A percentile compares a stretch with the other conserved stretches of the same genome.
Evolutionary conservation across 2,113 vertebrate species (phyloP).

Genomic region (Hylia prasina): DNA sequence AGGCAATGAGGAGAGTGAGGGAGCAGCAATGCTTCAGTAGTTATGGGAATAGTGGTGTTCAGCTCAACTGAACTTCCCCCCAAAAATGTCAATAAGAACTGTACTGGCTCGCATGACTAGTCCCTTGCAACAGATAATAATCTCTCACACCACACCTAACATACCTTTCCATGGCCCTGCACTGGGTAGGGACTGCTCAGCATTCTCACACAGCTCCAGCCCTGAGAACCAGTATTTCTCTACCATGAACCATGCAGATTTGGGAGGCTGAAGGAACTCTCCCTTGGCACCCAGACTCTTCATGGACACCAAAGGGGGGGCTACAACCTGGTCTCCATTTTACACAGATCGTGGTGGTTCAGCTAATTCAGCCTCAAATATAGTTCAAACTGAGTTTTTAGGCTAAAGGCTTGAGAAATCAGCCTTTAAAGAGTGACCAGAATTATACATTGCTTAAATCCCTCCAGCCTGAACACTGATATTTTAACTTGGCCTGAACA

Average conservation of each 20-base stretch:
- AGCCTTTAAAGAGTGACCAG: background rate
- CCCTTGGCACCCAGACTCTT: background rate
- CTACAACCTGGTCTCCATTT: background rate
- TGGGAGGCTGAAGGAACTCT: background rate
- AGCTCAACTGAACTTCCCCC: background rate
- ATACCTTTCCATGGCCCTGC: background rate
- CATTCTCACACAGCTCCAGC: background rate
- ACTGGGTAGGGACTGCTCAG: background rate
- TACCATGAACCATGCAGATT: background rate
- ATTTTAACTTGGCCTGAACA: background rate
- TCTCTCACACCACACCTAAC: background rate
- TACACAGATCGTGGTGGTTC: background rate
- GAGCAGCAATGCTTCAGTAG: background rate
- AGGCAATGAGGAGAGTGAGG: background rate
- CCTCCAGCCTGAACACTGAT: background rate
- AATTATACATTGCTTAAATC: background rate
- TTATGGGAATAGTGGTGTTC: background rate
- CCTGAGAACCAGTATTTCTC: background rate
- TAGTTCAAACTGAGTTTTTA: accelerated
- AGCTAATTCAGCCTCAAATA: background rate
- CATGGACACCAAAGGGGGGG: background rate
- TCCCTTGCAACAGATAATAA: background rate
- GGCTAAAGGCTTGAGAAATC: background rate
- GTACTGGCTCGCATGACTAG: background rate
- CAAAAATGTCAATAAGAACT: background rate